Conservation (phyloP, 2,113 vertebrate species). For the Erpornis zantholeuca region DNA sequence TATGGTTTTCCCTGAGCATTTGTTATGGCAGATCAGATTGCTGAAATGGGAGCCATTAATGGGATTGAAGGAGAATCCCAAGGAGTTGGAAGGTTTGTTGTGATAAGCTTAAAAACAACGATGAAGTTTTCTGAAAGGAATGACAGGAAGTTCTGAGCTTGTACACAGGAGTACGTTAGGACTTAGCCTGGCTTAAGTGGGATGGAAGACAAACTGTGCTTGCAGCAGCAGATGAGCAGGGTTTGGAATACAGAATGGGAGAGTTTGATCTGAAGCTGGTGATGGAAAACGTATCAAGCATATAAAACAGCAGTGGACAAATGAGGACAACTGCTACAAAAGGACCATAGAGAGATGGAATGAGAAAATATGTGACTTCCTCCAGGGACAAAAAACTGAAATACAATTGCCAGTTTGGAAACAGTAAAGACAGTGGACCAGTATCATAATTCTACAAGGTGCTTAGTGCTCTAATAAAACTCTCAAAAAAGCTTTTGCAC, state of each 20-base stretch:
- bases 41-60: neutral
- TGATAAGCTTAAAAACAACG: neutral
- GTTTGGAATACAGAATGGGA: constrained; percentile 20
- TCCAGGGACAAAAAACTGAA: neutral
- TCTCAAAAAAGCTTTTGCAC: neutral
- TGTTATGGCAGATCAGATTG: neutral
- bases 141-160: constrained; percentile 25
- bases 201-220: constrained; percentile 21
- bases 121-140: neutral
- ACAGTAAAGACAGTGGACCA: neutral
- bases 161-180: neutral
- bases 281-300: neutral
- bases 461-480: neutral
- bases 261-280: neutral
- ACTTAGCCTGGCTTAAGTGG: constrained; percentile 40
- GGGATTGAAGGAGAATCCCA: neutral
- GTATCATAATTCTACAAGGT: neutral
- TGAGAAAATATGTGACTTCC: neutral
- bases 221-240: neutral
- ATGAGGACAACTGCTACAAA: neutral
- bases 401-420: neutral
- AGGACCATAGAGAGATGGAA: neutral
- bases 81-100: neutral
- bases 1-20: neutral
- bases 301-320: neutral